Base-by-base conservation (phyloP, 2,113 vertebrate species). In the Azemiops feae region DNA sequence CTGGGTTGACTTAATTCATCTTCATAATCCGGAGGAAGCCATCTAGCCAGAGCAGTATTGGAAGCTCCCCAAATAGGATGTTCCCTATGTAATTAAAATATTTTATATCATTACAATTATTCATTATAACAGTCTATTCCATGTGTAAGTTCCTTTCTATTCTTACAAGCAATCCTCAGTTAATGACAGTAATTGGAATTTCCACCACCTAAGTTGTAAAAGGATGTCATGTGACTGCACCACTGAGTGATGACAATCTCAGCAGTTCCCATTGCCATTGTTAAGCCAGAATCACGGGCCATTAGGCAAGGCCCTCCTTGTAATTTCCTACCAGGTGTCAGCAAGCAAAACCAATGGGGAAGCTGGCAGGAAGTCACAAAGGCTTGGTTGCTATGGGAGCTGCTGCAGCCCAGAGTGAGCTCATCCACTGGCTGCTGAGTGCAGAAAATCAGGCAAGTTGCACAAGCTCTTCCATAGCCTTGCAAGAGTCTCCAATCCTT, bases 21-120 rank as follows among this genome's bases (percentile, higher is more conserved):
- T 95, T 99, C 99, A 0, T 99, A 99, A 94, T 96, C 94, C 22
- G 99, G 98, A 88, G 99, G 98, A 92, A 99, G 99, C 99, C 99
- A 99, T 91, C 99, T 97, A 88, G 97, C 97, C 96, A 99, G 97
- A 55, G 98, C 97, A 0, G 93, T 98, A 95, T 98, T 98, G 96
- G 98, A 98, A 93, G 99, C 98, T 87, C 99, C 99, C 99, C 99
- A 99, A 52, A 96, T 95, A 94, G 98, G 98, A 94, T 99, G 98
- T 86, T 98, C 96, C 95, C 99, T 99, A 95, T 3, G 93, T 85
- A 94, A 94, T 94, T 10, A 14, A 93, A 91, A 94, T 64, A 89
- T 54, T 0, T 43, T 20, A 1, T 39, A 54, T 3, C 69, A 81
- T 55, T 57, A 30, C 88, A 64, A 94, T 54, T 69, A 74, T 43